Percentiles rank a stretch among this genome's conserved stretches.
Conservation (phyloP, 2,888 invertebrate species). For the Xestia rhomboidea region DNA sequence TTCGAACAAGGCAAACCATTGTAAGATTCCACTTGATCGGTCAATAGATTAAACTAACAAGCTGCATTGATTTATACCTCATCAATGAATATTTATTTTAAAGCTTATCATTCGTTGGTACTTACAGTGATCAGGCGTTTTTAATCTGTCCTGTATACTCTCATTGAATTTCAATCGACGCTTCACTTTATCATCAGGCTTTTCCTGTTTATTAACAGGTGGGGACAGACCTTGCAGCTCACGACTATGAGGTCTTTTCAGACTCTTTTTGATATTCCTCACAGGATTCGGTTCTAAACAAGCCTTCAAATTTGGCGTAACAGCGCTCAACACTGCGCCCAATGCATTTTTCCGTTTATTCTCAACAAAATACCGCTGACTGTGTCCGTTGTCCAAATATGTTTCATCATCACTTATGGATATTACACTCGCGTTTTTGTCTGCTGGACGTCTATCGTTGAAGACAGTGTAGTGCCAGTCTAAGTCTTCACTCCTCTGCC, state of each 20-base stretch:
- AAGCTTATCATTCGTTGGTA: slow-evolving; percentile 32
- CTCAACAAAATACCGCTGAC: slow-evolving; percentile 48
- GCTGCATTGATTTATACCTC: not conserved
- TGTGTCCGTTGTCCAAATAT: slow-evolving; percentile 40
- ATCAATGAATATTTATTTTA: not conserved
- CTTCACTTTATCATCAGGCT: slow-evolving; percentile 72
- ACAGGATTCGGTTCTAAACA: slow-evolving; percentile 73
- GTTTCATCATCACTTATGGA: slow-evolving; percentile 74
- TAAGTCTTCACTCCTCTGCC: slow-evolving; percentile 70
- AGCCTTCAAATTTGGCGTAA: slow-evolving; percentile 73
- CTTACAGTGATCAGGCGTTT: slow-evolving; percentile 78
- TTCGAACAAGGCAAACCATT: slow-evolving; percentile 4
- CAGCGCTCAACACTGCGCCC: slow-evolving; percentile 57
- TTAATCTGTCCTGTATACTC: slow-evolving; percentile 67
- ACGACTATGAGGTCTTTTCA: slow-evolving; percentile 84
- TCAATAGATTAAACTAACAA: slow-evolving; percentile 5
- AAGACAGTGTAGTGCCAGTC: slow-evolving; percentile 77
- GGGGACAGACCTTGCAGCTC: slow-evolving; percentile 82
- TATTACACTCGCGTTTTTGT: slow-evolving; percentile 64
- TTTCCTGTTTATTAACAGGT: slow-evolving; percentile 58
- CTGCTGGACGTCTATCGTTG: slow-evolving; percentile 66
- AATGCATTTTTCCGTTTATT: slow-evolving; percentile 63
- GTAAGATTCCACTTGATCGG: not conserved
- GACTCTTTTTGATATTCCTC: slow-evolving; percentile 83
- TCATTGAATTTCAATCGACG: slow-evolving; percentile 75